Percentiles rank a stretch among this genome's conserved stretches.
These are phyloP conservation scores for Rhyacichthys aspro DNA, from an alignment of 2,797 vertebrate genomes.

Conservation along the genomic window DNA sequence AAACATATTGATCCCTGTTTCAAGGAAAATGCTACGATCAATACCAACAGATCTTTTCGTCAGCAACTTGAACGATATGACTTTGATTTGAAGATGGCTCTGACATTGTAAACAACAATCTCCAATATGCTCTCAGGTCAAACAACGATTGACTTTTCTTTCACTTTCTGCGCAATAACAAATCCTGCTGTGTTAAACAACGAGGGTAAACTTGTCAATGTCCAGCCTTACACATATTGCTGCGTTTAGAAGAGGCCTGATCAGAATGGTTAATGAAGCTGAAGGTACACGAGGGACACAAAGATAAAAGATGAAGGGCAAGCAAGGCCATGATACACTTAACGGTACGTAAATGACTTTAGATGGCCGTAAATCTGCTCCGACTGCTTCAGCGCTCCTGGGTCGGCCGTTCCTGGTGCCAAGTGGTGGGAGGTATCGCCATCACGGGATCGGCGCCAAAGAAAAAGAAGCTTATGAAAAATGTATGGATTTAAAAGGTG, in stretches of 20 bases:
- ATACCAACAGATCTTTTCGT: slow-evolving; percentile 29
- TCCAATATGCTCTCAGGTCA: slow-evolving; percentile 11
- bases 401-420: slow-evolving; percentile 44
- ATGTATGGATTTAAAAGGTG: background rate
- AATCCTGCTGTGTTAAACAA: slow-evolving; percentile 13
- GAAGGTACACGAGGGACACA: background rate
- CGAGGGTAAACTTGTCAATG: slow-evolving; percentile 20
- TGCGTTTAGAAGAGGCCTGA: background rate
- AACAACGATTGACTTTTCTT: slow-evolving; percentile 23
- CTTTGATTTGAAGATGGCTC: slow-evolving; percentile 30
- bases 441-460: slow-evolving; percentile 9
- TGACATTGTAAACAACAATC: slow-evolving; percentile 15
- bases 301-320: slow-evolving; percentile 12
- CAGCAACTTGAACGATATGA: slow-evolving; percentile 11
- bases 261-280: slow-evolving; percentile 1
- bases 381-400: slow-evolving; percentile 56
- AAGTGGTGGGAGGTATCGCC: slow-evolving; percentile 28
- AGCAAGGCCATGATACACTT: slow-evolving; percentile 31
- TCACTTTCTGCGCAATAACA: slow-evolving; percentile 33
- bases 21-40: slow-evolving; percentile 9
- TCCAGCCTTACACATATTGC: slow-evolving; percentile 5
- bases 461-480: background rate
- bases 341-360: slow-evolving; percentile 46
- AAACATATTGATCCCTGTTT: slow-evolving; percentile 31
- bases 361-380: slow-evolving; percentile 55